Evolutionary conservation across 2,888 invertebrate genomes (phyloP).

Genomic region (Synergus itoensis): DNA sequence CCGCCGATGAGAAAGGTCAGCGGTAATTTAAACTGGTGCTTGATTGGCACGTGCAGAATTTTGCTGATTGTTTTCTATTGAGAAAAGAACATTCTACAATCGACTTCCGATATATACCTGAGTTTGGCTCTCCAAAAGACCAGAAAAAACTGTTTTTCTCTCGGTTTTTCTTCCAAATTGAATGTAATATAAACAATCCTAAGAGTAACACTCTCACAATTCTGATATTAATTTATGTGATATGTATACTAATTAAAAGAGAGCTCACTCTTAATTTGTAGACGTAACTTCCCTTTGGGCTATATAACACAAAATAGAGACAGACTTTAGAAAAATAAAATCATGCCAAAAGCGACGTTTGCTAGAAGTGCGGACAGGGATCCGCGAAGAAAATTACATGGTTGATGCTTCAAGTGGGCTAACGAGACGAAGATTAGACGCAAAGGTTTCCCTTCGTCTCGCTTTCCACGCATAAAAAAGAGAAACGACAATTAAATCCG

Average conservation of each 20-base stretch:
- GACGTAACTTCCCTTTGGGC: no score
- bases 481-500: constrained; percentile 39
- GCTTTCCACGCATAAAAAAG: constrained; percentile 36
- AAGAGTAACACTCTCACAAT: background rate
- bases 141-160: no score
- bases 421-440: constrained; percentile 3
- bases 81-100: constrained; percentile 30
- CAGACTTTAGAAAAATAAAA: background rate
- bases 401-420: constrained; percentile 30
- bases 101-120: constrained; percentile 23
- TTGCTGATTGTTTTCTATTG: constrained; percentile 35
- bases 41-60: constrained; percentile 42
- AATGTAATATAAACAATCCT: background rate
- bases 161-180: background rate
- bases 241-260: no score
- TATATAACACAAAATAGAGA: background rate
- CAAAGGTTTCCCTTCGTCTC: constrained; percentile 32
- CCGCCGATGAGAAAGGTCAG: constrained; percentile 39
- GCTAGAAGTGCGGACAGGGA: background rate
- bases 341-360: background rate
- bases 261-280: no score
- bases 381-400: constrained; percentile 15
- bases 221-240: no score
- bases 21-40: constrained; percentile 35
- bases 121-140: background rate